Percentiles rank a stretch among this genome's conserved stretches.
Conservation (phyloP, 2,888 invertebrate genomes). For the Liopterus haemorrhoidalis region DNA sequence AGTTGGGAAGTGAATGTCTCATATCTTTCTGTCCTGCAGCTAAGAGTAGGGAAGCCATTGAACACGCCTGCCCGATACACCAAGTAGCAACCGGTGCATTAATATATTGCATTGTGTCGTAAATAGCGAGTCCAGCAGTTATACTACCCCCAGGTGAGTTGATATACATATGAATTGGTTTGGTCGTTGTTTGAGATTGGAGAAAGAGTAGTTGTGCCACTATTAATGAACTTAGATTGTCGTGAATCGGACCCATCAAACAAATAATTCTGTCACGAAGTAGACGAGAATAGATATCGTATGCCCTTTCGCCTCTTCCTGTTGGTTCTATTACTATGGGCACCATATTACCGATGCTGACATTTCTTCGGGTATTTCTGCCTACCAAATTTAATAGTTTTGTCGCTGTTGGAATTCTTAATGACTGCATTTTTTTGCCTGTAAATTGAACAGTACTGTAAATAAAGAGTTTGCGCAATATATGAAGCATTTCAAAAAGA, state of each 20-base stretch:
- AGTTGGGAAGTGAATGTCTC: constrained; percentile 94
- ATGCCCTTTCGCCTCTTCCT: constrained; percentile 92
- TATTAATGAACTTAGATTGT: constrained; percentile 85
- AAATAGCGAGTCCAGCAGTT: constrained; percentile 94
- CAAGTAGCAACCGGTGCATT: constrained; percentile 95
- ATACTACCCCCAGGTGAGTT: constrained; percentile 94
- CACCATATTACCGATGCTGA: too few species aligned
- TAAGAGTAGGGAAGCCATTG: constrained; percentile 92
- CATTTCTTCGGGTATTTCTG: too few species aligned
- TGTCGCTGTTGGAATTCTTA: too few species aligned
- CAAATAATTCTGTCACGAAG: constrained; percentile 96
- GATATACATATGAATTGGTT: constrained; percentile 96
- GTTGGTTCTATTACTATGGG: constrained; percentile 99
- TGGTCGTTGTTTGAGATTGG: constrained; percentile 87
- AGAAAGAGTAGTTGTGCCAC: constrained; percentile 96
- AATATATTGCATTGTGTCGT: constrained; percentile 99
- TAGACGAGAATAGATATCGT: constrained; percentile 95
- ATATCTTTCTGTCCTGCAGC: constrained; percentile 87
- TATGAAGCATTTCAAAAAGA: too few species aligned
- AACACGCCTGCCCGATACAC: constrained; percentile 95
- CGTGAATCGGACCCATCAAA: constrained; percentile 92
- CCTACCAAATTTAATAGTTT: too few species aligned
- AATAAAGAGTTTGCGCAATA: too few species aligned
- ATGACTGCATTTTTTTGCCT: too few species aligned
- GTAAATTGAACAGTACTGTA: too few species aligned